Evolutionary conservation across 1,140 invertebrate genomes (phyloP), one percentile per base, ranked within the genome.

Genomic region (Acyrthosiphon pisum): DNA sequence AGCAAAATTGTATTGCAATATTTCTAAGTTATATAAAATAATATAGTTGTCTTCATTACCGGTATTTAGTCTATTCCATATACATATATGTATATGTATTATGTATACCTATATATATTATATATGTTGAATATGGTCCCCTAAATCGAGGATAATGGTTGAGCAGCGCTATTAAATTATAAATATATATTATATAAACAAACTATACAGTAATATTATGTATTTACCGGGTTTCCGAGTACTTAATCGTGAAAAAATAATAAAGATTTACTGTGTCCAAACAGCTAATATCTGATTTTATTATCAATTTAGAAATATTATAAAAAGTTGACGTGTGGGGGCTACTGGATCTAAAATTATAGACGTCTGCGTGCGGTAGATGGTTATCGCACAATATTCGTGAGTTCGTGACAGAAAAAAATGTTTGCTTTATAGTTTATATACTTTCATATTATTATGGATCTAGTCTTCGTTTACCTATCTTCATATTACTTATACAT

Each of bases 361-460:
- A 76, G 60, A 76, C 60, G n/a, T 76, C 4, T 18, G 9, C 60
- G n/a, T 76, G 60, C 14, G 18, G 60, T n/a, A n/a, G 60, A 76
- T 76, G 14, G 18, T n/a, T 76, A 76, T 76, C 60, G 4, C 30
- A 18, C 60, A n/a, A 76, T 76, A 76, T 76, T 35, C 60, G 60
- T 76, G 60, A 76, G n/a, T 76, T 35, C 60, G 60, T 76, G 60
- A 76, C 60, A 76, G 60, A n/a, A 76, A 76, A 53, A 76, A n/a
- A 76, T 76, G n/a, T 35, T 76, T 4, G n/a, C 30, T n/a, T 68
- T 68, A 68, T 76, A 76, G 60, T n/a, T 68, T 76, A n/a, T 76
- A 76, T 76, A 76, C 30, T 76, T 76, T 76, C 11, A 76, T 76
- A 76, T 76, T 76, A 76, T 76, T n/a, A 76, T 76, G 11, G 30